Evolutionary conservation across 2,888 invertebrate genomes (phyloP).

Genomic region (Pediacus dermestoides): DNA sequence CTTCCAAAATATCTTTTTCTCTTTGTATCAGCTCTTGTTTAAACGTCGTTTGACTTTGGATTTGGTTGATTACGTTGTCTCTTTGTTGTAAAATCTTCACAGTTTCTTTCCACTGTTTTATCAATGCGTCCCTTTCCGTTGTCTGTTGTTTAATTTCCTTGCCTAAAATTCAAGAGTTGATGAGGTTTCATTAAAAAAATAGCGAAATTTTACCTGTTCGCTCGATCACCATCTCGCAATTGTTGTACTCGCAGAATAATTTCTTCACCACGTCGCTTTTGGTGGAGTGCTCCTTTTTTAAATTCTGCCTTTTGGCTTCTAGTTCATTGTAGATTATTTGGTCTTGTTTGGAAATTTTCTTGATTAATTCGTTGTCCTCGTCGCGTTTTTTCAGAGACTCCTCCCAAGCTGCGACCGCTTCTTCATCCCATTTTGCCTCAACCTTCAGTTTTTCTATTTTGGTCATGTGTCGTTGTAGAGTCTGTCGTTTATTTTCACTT

Average conservation of each 20-base stretch:
- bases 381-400: slow-evolving; percentile 66
- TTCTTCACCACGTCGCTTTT: slow-evolving; percentile 50
- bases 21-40: slow-evolving; percentile 41
- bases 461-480: slow-evolving; percentile 55
- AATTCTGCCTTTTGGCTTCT: slow-evolving; percentile 54
- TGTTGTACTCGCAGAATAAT: slow-evolving; percentile 53
- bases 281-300: slow-evolving; percentile 51
- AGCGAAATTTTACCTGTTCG: slow-evolving; percentile 34
- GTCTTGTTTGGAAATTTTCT: slow-evolving; percentile 70
- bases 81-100: slow-evolving; percentile 67
- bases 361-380: slow-evolving; percentile 67
- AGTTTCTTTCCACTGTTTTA: slow-evolving; percentile 69
- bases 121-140: slow-evolving; percentile 64
- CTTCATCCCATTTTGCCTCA: slow-evolving; percentile 66
- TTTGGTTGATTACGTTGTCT: slow-evolving; percentile 60
- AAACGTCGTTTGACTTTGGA: slow-evolving; percentile 36
- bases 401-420: slow-evolving; percentile 67
- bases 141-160: slow-evolving; percentile 54
- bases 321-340: slow-evolving; percentile 61
- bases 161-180: slow-evolving; percentile 27
- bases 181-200: not conserved
- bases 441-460: slow-evolving; percentile 63
- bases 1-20: slow-evolving; percentile 55
- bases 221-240: slow-evolving; percentile 53
- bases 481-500: slow-evolving; percentile 50